A percentile compares a stretch with the other conserved stretches of the same genome.
These are phyloP conservation scores for Micromys minutus DNA, from an alignment of 2,113 vertebrate species.

Conservation along the genomic window DNA sequence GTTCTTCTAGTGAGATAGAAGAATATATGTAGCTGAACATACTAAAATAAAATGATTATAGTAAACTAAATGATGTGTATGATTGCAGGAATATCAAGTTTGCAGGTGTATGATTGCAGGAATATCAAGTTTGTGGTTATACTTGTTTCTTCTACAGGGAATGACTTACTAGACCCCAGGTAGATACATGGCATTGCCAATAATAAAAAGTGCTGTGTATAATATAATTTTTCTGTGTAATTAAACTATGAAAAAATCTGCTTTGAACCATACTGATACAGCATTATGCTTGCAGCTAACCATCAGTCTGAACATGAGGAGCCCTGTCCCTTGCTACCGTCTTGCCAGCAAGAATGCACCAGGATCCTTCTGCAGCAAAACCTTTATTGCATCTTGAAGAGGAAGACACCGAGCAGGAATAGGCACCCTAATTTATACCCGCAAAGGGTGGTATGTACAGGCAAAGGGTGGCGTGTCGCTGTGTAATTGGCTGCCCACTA, in stretches of 20 bases:
- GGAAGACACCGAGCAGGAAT: no score
- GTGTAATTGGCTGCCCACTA: no score
- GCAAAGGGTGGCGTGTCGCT: no score
- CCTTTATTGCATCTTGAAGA: no score
- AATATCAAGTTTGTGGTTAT: background rate
- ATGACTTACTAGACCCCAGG: background rate
- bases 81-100: background rate
- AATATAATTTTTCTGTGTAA: background rate
- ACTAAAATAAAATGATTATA: background rate
- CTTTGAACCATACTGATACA: no score
- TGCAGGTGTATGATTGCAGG: background rate
- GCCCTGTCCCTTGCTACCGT: no score
- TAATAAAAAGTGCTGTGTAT: background rate
- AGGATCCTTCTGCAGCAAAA: no score
- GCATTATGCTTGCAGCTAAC: no score
- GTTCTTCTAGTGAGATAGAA: background rate
- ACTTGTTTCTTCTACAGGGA: background rate
- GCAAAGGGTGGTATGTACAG: no score
- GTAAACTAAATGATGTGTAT: background rate
- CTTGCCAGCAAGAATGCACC: no score
- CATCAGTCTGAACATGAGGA: no score
- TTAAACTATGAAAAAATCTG: background rate
- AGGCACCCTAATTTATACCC: no score
- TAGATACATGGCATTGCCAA: background rate
- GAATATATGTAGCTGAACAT: background rate